Percentiles rank a stretch among this genome's conserved stretches.
Evolutionary conservation across 2,797 vertebrate species (phyloP).

Genomic region (Carapus acus): DNA sequence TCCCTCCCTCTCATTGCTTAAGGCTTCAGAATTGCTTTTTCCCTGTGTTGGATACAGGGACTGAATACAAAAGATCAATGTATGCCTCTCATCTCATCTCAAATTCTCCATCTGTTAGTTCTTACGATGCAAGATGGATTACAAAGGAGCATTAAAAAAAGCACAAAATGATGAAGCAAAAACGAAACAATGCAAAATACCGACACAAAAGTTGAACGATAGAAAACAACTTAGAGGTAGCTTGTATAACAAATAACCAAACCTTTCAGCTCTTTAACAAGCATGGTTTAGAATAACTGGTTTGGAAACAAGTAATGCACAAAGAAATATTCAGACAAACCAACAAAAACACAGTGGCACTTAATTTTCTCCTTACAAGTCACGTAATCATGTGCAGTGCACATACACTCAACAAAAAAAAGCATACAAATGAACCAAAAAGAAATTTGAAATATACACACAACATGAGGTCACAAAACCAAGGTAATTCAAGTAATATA

Average conservation of each 20-base stretch:
- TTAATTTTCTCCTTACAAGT: slow-evolving; percentile 57
- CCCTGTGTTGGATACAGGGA: slow-evolving; percentile 46
- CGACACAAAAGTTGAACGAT: slow-evolving; percentile 67
- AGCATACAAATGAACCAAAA: slow-evolving; percentile 54
- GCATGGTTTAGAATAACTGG: slow-evolving; percentile 77
- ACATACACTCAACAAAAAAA: slow-evolving; percentile 35
- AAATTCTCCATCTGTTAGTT: slow-evolving; percentile 54
- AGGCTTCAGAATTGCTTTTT: slow-evolving; percentile 78
- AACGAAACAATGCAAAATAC: slow-evolving; percentile 74
- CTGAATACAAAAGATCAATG: slow-evolving; percentile 62
- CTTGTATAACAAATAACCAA: slow-evolving; percentile 79
- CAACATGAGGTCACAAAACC: slow-evolving; percentile 93
- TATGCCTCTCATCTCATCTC: slow-evolving; percentile 59
- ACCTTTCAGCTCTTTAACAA: slow-evolving; percentile 68
- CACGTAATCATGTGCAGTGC: slow-evolving; percentile 51
- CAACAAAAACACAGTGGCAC: slow-evolving; percentile 59
- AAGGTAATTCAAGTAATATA: slow-evolving; percentile 99
- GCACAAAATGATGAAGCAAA: slow-evolving; percentile 79
- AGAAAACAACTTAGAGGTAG: slow-evolving; percentile 88
- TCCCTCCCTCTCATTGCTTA: slow-evolving; percentile 69
- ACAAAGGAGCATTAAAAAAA: slow-evolving; percentile 47
- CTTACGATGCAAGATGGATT: too few species aligned
- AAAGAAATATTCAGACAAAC: slow-evolving; percentile 63
- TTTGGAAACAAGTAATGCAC: slow-evolving; percentile 82
- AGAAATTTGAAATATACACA: slow-evolving; percentile 73